Evolutionary conservation across 2,113 vertebrate genomes (phyloP).

Genomic region (Centropus bengalensis): DNA sequence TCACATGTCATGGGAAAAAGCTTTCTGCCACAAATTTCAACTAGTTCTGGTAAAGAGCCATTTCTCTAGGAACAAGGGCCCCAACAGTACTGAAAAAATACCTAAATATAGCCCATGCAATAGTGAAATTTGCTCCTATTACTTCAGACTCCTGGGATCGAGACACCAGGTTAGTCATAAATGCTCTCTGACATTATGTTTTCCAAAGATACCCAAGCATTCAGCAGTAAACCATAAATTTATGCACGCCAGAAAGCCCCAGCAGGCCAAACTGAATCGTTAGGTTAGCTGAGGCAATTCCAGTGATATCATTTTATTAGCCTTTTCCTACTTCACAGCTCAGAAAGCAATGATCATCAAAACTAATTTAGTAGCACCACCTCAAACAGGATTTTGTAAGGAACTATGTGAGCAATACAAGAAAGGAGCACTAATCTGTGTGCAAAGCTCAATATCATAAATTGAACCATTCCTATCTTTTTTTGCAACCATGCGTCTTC

Average conservation of each 20-base stretch:
- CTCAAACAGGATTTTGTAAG: neutral
- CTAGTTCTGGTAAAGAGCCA: neutral
- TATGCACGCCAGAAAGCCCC: neutral
- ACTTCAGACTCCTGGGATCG: slow-evolving; percentile 44
- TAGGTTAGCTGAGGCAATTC: neutral
- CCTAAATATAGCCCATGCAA: neutral
- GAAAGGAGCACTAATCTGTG: neutral
- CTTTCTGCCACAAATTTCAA: neutral
- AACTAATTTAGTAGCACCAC: neutral
- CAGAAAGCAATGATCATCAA: neutral
- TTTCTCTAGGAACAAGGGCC: neutral
- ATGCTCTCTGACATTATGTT: slow-evolving; percentile 27
- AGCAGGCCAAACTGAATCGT: neutral
- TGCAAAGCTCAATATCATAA: neutral
- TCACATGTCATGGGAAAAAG: slow-evolving; percentile 30
- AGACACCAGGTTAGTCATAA: slow-evolving; percentile 38
- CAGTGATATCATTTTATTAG: slow-evolving; percentile 15
- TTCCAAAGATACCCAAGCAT: slow-evolving; percentile 43
- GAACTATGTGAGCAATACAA: neutral
- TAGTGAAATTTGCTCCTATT: slow-evolving; percentile 35
- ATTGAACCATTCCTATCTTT: neutral
- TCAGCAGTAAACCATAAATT: slow-evolving; percentile 21
- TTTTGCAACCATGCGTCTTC: neutral
- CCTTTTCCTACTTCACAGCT: neutral
- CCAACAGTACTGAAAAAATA: neutral